A percentile compares a stretch with the other conserved stretches of the same genome.
phyloP scores from a whole-genome alignment of 1,140 invertebrate genomes.

The Rhynchophorus ferrugineus region DNA sequence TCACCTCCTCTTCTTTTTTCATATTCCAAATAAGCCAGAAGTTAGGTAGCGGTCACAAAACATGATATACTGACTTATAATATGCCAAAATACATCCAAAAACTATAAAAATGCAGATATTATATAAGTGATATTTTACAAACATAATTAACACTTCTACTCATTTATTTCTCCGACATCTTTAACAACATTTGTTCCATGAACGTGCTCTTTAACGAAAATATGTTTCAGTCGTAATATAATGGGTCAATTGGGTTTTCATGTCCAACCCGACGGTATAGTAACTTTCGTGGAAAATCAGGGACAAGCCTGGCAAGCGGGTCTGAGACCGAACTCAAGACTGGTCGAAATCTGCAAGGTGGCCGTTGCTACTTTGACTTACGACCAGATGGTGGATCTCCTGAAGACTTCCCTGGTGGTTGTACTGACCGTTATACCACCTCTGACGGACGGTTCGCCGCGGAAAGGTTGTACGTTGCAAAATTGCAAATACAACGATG shows the following conservation, averaged over 20 bases:
- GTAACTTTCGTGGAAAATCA: slow-evolving; percentile 88
- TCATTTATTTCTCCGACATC: too few relatives aligned
- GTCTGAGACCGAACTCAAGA: slow-evolving; percentile 78
- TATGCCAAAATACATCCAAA: too few relatives aligned
- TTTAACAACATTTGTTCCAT: too few relatives aligned
- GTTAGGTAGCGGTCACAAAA: too few relatives aligned
- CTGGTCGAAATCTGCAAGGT: slow-evolving; percentile 90
- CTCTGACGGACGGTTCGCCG: slow-evolving; percentile 40
- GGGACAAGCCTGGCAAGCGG: slow-evolving; percentile 83
- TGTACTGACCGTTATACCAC: slow-evolving; percentile 76
- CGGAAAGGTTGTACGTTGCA: slow-evolving; percentile 59
- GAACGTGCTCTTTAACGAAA: too few relatives aligned
- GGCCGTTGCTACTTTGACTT: slow-evolving; percentile 79
- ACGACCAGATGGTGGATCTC: slow-evolving; percentile 91
- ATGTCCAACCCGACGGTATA: slow-evolving; percentile 91
- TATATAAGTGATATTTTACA: too few relatives aligned
- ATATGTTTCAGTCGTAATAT: slow-evolving; percentile 61
- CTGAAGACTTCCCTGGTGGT: slow-evolving; percentile 84
- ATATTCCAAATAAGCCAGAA: too few relatives aligned
- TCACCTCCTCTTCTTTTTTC: too few relatives aligned
- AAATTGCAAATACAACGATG: slow-evolving; percentile 59
- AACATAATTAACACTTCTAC: too few relatives aligned
- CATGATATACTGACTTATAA: too few relatives aligned
- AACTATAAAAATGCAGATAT: too few relatives aligned
- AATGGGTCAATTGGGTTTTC: slow-evolving; percentile 85